A percentile compares a stretch with the other conserved stretches of the same genome.
Evolutionary conservation across 2,113 vertebrate genomes (phyloP).

Genomic region (Verasper variegatus): DNA sequence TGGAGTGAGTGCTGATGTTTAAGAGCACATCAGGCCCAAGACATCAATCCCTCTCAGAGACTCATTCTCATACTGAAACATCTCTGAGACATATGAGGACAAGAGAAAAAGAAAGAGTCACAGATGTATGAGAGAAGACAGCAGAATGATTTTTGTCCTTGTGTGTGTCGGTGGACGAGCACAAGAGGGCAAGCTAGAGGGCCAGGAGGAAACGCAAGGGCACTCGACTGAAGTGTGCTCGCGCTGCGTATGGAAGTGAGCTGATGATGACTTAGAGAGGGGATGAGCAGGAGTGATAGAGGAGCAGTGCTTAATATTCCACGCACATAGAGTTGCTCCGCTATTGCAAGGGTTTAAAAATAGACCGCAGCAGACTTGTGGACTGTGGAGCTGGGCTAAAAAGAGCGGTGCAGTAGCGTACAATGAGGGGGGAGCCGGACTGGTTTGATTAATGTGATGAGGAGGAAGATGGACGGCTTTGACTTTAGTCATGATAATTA

Average conservation of each 20-base stretch:
- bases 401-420: conserved; percentile 32
- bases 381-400: conserved; percentile 60
- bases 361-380: conserved; percentile 68
- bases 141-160: conserved; percentile 5
- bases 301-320: conserved; percentile 71
- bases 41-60: no score
- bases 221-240: conserved; percentile 60
- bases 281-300: conserved; percentile 44
- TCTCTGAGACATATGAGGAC: no score
- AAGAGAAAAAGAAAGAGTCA: neutral
- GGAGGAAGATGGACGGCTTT: conserved; percentile 7
- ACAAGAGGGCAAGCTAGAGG: neutral
- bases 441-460: conserved; percentile 20
- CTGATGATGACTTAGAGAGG: conserved; percentile 47
- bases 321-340: conserved; percentile 63
- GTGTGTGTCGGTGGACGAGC: conserved; percentile 16
- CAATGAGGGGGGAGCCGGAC: conserved; percentile 40
- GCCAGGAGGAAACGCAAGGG: conserved; percentile 8
- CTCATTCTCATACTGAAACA: no score
- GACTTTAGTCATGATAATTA: neutral
- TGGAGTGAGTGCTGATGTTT: neutral
- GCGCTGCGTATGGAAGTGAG: conserved; percentile 51
- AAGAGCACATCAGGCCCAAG: no score
- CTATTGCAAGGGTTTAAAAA: conserved; percentile 78
- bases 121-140: neutral